A percentile compares a stretch with the other conserved stretches of the same genome.
Conservation (phyloP, 2,797 vertebrate genomes). For the Enteromius trimaculatus region DNA sequence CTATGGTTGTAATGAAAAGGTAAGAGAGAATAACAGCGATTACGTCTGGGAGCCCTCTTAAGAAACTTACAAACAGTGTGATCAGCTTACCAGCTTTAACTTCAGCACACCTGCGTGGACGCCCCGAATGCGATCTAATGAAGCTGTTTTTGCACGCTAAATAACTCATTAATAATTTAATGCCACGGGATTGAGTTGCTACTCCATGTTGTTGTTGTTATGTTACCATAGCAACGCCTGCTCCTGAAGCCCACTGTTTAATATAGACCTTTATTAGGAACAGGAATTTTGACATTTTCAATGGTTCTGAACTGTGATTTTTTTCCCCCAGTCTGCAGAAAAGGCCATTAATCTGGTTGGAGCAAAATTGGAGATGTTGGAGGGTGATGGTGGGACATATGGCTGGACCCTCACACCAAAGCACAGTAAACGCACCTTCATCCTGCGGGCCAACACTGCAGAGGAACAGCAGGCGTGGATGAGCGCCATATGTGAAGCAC, state of each 20-base stretch:
- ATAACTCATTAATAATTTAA: neutral
- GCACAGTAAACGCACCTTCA: conserved; percentile 53
- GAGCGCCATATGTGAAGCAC: conserved; percentile 58
- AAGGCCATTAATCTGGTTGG: conserved; percentile 62
- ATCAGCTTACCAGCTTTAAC: conserved; percentile 25
- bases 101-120: neutral
- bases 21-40: conserved; percentile 21
- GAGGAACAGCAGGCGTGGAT: conserved; percentile 61
- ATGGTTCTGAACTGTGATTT: neutral
- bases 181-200: neutral
- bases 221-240: conserved; percentile 48
- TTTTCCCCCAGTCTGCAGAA: conserved; percentile 42
- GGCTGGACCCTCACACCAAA: conserved; percentile 60
- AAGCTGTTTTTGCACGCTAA: neutral
- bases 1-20: conserved; percentile 60
- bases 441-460: conserved; percentile 46
- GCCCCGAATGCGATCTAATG: neutral
- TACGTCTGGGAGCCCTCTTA: neutral
- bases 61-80: neutral
- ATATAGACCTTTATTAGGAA: too few relatives aligned
- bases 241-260: neutral
- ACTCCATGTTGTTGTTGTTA: conserved; percentile 35
- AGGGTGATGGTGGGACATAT: conserved; percentile 40
- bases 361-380: conserved; percentile 50
- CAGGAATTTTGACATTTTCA: neutral